Base-by-base conservation (phyloP, 2,113 vertebrate genomes). In the Caranx melampygus region DNA sequence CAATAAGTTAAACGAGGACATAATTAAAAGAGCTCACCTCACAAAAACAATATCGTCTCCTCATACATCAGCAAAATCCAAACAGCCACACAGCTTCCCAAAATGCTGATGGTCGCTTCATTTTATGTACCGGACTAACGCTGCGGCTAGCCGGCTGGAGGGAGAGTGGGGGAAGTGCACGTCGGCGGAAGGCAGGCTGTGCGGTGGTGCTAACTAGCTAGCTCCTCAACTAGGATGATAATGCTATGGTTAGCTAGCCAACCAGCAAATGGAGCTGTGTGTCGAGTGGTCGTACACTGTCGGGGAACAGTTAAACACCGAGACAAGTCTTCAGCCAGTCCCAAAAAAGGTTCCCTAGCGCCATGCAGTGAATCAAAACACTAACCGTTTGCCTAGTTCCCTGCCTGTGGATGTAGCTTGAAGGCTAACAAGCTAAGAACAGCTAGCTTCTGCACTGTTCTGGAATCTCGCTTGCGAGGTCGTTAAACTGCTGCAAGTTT, bases 161-260 rank as follows among this genome's bases (percentile, higher is more conserved):
- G 87, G 76, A 88, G 92, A 92, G 90, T 94, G 92, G 92, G 90
- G 92, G 93, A 95, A 95, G 94, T 95, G 93, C 91, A 89, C 75
- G 82, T 85, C 89, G 89, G 85, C 87, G 86, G 88, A 89, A 91
- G 87, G 89, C 88, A 87, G 81, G 90, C 92, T 86, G 82, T 76
- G 83, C 86, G 69, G 65, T 64, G 82, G 5, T 82, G 84, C 85
- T 89, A 92, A 78, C 83, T 82, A 91, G 88, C 87, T 93, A 88
- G 78, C 82, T 82, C 58, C 44, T 72, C 75, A 80, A 89, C 80
- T 73, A 71, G 72, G 84, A 26, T 73, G 79, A 63, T 69, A 75
- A 67, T 69, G 81, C 73, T 57, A 87, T n/a, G 74, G 63, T 57
- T 84, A 81, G 79, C 79, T 61, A 47, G 68, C 72, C 47, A 78